Evolutionary conservation across 2,797 vertebrate genomes (phyloP).

Genomic region (Cyclopterus lumpus): DNA sequence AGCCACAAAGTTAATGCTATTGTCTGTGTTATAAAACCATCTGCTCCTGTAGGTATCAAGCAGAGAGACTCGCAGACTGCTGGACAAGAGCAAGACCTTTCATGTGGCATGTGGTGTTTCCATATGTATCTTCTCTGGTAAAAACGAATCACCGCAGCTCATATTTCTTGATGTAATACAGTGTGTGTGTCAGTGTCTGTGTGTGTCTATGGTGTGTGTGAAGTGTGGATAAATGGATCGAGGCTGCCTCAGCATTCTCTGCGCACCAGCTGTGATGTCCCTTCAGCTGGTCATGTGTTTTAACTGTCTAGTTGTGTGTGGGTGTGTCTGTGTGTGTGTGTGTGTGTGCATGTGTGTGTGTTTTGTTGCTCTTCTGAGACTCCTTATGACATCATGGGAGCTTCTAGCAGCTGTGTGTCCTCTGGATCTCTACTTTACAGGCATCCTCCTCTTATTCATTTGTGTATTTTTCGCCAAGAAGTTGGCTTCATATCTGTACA

Average conservation of each 20-base stretch:
- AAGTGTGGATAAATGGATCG: conserved; percentile 57
- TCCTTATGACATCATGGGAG: conserved; percentile 65
- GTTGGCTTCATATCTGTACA: background rate
- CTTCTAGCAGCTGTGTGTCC: conserved; percentile 39
- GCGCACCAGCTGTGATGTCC: conserved; percentile 58
- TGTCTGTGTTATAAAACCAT: conserved; percentile 27
- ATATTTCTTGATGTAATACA: conserved; percentile 23
- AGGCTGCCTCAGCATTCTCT: conserved; percentile 66
- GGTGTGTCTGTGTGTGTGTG: conserved; percentile 19
- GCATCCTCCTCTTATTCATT: conserved; percentile 24
- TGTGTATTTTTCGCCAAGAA: conserved; percentile 9
- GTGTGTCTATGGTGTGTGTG: conserved; percentile 18
- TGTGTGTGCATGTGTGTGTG: conserved; percentile 12
- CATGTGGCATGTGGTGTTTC: conserved; percentile 92
- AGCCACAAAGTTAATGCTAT: background rate
- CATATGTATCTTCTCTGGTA: conserved; percentile 96
- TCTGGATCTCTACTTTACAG: conserved; percentile 7
- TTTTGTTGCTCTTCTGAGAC: conserved; percentile 37
- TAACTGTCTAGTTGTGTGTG: conserved; percentile 26
- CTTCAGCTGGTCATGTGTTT: conserved; percentile 53
- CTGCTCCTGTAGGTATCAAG: conserved; percentile 85
- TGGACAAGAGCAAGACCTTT: conserved; percentile 96
- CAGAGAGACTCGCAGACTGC: conserved; percentile 90
- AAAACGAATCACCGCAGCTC: conserved; percentile 29
- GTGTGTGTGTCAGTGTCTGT: conserved; percentile 27